Conservation (phyloP, 2,113 vertebrate genomes). For the Mesitornis unicolor region DNA sequence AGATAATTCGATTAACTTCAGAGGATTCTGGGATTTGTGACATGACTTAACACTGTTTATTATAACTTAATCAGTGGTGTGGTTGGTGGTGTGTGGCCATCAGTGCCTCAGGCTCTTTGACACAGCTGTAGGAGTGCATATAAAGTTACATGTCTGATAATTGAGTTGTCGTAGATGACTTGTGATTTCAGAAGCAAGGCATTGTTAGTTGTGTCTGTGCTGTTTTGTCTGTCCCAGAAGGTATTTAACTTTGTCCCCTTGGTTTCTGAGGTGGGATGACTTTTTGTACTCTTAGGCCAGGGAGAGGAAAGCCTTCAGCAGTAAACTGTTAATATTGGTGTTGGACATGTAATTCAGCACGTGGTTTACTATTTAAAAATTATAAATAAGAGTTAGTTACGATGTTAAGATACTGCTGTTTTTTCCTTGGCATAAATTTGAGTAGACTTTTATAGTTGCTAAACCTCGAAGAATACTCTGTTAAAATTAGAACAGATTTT, state of each 20-base stretch:
- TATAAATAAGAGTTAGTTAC: not conserved
- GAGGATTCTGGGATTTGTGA: not conserved
- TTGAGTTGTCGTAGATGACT: not conserved
- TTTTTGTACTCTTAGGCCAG: rapidly evolving
- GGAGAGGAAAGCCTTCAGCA: not conserved
- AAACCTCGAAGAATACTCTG: conserved; percentile 9
- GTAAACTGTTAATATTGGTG: not conserved
- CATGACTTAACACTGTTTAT: not conserved
- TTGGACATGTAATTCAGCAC: not conserved
- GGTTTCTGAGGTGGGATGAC: not conserved
- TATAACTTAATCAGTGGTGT: not conserved
- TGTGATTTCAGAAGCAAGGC: not conserved
- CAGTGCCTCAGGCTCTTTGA: not conserved
- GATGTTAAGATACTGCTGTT: not conserved
- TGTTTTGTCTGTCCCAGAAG: not conserved
- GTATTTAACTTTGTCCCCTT: not conserved
- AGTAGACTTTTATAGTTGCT: not conserved
- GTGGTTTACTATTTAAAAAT: not conserved
- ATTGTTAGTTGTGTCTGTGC: not conserved
- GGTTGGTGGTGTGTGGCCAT: not conserved
- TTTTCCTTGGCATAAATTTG: not conserved
- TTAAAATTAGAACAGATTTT: conserved; percentile 47
- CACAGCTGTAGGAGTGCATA: not conserved
- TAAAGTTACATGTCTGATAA: not conserved
- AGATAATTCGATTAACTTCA: not conserved